Evolutionary conservation across 2,113 vertebrate species (phyloP).

Genomic region (Lynx canadensis): DNA sequence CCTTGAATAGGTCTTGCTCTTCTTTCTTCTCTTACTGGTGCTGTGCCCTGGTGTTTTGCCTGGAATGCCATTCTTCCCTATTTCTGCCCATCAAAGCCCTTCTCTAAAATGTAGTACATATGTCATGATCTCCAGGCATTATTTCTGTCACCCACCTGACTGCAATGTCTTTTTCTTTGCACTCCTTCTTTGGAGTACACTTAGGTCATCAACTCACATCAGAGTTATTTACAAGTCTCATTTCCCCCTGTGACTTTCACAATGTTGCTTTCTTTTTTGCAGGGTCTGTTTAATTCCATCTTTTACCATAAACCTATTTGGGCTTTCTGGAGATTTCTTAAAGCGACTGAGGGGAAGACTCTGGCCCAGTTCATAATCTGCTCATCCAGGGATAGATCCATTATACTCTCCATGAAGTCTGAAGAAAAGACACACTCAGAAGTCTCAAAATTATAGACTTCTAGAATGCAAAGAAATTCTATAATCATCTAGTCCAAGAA

Average conservation of each 20-base stretch:
- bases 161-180: constrained; percentile 23
- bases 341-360: neutral
- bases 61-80: neutral
- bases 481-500: neutral
- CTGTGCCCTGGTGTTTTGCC: neutral
- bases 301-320: neutral
- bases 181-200: neutral
- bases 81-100: neutral
- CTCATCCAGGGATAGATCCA: neutral
- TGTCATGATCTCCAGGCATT: neutral
- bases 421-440: neutral
- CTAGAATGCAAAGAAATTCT: neutral
- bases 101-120: constrained; percentile 14
- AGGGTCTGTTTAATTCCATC: neutral
- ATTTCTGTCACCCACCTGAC: neutral
- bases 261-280: neutral
- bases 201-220: neutral
- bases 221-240: constrained; percentile 36
- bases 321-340: neutral
- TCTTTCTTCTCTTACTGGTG: neutral
- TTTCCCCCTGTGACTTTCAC: constrained; percentile 28
- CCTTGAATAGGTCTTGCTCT: neutral
- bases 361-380: neutral
- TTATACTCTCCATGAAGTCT: neutral
- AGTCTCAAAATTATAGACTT: neutral